A percentile compares a stretch with the other conserved stretches of the same genome.
These are phyloP conservation scores for Rambutsinella grinnellia DNA, from an alignment of 2,888 invertebrate species.

Conservation along the genomic window DNA sequence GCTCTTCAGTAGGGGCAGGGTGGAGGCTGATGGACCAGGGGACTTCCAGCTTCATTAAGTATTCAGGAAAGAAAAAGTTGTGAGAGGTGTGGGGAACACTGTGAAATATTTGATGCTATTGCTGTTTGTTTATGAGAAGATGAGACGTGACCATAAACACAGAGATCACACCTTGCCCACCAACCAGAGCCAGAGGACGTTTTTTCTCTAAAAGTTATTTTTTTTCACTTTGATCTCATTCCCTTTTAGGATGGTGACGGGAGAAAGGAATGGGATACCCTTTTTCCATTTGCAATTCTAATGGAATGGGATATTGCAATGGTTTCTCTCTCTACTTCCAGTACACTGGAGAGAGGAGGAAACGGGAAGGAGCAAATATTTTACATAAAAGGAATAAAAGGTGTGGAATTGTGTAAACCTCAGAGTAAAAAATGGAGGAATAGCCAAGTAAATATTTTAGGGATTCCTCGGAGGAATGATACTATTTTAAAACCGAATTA, in stretches of 20 bases:
- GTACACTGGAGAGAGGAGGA: not conserved
- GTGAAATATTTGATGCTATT: not conserved
- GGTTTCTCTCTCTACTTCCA: too few relatives aligned
- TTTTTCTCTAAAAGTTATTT: not conserved
- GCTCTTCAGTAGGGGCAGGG: slow-evolving; percentile 11
- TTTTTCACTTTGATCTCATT: not conserved
- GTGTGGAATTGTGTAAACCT: too few relatives aligned
- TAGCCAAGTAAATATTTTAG: too few relatives aligned
- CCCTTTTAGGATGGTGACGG: not conserved
- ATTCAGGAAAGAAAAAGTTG: not conserved
- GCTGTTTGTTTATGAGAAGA: slow-evolving; percentile 3
- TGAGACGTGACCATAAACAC: slow-evolving; percentile 24
- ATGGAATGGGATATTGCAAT: slow-evolving; percentile 37
- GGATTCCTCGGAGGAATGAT: too few relatives aligned
- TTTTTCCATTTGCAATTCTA: slow-evolving; percentile 45
- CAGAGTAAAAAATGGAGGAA: too few relatives aligned
- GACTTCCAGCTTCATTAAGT: slow-evolving; percentile 28
- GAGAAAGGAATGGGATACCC: not conserved
- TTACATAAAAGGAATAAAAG: slow-evolving; percentile 6
- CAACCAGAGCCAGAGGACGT: not conserved
- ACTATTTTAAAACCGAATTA: too few relatives aligned
- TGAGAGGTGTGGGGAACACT: not conserved
- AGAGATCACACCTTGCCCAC: not conserved
- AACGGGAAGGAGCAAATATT: slow-evolving; percentile 2
- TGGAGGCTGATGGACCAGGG: slow-evolving; percentile 23